Base-by-base conservation (phyloP, 2,888 invertebrate genomes). In the Cylloceria caligata region DNA sequence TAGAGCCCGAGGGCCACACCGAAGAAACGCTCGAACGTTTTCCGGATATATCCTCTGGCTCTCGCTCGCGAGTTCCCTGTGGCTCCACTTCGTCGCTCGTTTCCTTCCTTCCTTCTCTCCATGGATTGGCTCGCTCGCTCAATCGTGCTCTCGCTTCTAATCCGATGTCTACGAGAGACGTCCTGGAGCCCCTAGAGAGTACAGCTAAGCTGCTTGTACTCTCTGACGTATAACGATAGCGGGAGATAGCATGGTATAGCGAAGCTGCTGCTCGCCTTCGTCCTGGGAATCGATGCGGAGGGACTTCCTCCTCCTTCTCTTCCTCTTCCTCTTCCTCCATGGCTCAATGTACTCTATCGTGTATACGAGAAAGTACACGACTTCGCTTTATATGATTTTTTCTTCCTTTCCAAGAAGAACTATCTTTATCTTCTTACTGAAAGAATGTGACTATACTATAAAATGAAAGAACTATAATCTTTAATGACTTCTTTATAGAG, bases 131-230 rank as follows among this genome's bases (percentile, higher is more conserved):
- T 73, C 45, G 45, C 52, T 57, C 68, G 4, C 47, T 39, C 57
- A 13, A n/a, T n/a, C 49, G 60, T 65, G 36, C 47, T 36, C 52
- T 75, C 75, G 34, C 69, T 71, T 76, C 75, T 69, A 65, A 71
- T 80, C 76, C 65, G 30, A 75, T 57, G 47, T 76, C 75, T 71
- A 73, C 64, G 76, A 62, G 42, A 68, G 39, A 74, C 39, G 62
- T 69, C 62, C 69, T 65, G 49, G 72, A 49, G 68, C 19, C 27
- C 16, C 64, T 9, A 27, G 69, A 69, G 55, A 64, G 62, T 80
- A 80, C 74, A 69, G 74, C 69, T 80, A 80, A 80, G 80, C 80
- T 74, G 74, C 64, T 80, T 80, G 81, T 76, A 72, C 81, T 76
- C 65, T 69, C 69, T 65, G 76, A 71, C 80, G 76, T 81, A 80